Percentiles rank a stretch among this genome's conserved stretches.
Conservation (phyloP, 2,797 vertebrate species). For the Salmo trutta region DNA sequence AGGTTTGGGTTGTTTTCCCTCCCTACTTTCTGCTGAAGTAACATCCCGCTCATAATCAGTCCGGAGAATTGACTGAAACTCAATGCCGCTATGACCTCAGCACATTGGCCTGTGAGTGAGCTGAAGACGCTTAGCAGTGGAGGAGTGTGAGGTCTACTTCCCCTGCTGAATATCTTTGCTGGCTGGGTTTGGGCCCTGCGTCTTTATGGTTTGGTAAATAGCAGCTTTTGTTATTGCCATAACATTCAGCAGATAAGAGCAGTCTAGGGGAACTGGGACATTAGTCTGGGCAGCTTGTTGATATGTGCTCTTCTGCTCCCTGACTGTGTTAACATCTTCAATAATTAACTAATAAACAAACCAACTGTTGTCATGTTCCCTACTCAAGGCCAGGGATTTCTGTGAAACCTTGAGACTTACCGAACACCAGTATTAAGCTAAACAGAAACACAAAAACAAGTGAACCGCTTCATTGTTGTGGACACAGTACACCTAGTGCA, state of each 20-base stretch:
- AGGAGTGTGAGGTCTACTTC: slow-evolving; percentile 13
- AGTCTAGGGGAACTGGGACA: slow-evolving; percentile 29
- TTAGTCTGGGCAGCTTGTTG: slow-evolving; percentile 33
- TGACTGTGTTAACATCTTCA: slow-evolving; percentile 44
- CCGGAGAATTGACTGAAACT: slow-evolving; percentile 59
- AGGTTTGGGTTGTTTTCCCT: slow-evolving; percentile 33
- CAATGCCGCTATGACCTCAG: slow-evolving; percentile 60
- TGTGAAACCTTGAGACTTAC: slow-evolving; percentile 33
- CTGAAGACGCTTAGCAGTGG: slow-evolving; percentile 42
- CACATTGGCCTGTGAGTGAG: slow-evolving; percentile 38
- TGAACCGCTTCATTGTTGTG: too few species aligned
- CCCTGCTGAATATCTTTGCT: background rate
- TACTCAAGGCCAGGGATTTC: slow-evolving; percentile 45
- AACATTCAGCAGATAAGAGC: slow-evolving; percentile 68
- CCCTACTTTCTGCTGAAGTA: slow-evolving; percentile 46
- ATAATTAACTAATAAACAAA: slow-evolving; percentile 64
- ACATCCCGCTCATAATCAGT: slow-evolving; percentile 62
- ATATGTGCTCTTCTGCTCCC: slow-evolving; percentile 30
- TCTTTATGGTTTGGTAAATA: slow-evolving; percentile 57
- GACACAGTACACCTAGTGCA: too few species aligned
- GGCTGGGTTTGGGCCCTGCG: slow-evolving; percentile 28
- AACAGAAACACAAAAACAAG: background rate
- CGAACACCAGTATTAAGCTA: background rate
- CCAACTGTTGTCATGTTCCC: slow-evolving; percentile 27
- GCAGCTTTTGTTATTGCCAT: slow-evolving; percentile 57